Percentiles rank a stretch among this genome's conserved stretches.
Evolutionary conservation across 2,797 vertebrate species (phyloP).

Genomic region (Lagocephalus sceleratus): DNA sequence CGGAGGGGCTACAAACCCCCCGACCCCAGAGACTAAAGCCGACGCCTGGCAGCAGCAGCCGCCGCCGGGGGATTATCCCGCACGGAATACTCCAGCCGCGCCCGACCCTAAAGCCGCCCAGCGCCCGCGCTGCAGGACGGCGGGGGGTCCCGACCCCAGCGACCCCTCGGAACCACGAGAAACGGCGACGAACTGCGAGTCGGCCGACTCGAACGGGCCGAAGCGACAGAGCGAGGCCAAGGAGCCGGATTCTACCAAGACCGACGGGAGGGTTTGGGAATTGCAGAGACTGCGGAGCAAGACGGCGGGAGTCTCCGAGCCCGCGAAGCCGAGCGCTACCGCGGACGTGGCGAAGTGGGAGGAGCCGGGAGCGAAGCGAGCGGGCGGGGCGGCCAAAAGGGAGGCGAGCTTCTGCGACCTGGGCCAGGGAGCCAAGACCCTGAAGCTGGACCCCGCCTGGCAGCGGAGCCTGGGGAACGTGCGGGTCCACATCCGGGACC

Average conservation of each 20-base stretch:
- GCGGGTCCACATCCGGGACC: slow-evolving; percentile 54
- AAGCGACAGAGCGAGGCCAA: slow-evolving; percentile 12
- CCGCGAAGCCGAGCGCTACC: background rate
- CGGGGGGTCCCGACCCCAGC: slow-evolving; percentile 4
- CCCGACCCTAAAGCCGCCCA: background rate
- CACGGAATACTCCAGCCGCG: background rate
- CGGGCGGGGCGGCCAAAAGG: background rate
- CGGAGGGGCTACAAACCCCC: background rate
- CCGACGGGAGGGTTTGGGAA: background rate
- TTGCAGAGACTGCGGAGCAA: slow-evolving; percentile 22
- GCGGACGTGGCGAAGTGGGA: slow-evolving; percentile 5
- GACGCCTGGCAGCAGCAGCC: slow-evolving; percentile 2
- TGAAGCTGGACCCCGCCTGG: slow-evolving; percentile 47
- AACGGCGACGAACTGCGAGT: background rate
- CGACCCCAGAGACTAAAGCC: background rate
- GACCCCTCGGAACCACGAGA: slow-evolving; percentile 2
- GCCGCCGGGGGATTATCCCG: background rate
- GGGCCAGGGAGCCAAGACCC: slow-evolving; percentile 7
- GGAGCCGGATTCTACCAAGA: background rate
- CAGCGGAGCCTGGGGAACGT: slow-evolving; percentile 66
- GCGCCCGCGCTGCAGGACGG: slow-evolving; percentile 8
- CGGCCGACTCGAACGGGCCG: background rate
- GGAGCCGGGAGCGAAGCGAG: slow-evolving; percentile 11
- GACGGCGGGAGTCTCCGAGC: background rate
- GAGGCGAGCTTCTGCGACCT: slow-evolving; percentile 2